Evolutionary conservation across 2,888 invertebrate genomes (phyloP).

Genomic region (Cataglyphis rosenhaueri): DNA sequence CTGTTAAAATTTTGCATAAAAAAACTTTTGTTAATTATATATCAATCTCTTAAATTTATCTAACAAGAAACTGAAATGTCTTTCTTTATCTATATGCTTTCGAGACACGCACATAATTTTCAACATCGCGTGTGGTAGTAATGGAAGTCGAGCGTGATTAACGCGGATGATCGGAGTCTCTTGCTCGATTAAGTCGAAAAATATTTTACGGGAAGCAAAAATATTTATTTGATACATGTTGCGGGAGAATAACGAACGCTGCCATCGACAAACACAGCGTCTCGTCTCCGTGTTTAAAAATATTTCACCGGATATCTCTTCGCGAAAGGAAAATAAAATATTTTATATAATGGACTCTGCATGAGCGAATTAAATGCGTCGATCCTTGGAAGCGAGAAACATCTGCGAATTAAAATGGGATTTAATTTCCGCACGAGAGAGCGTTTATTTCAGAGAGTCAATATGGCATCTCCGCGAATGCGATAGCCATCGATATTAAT

Average conservation of each 20-base stretch:
- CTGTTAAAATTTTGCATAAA: not conserved
- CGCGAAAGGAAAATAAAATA: conserved; percentile 42
- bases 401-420: conserved; percentile 48
- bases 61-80: not conserved
- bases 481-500: conserved; percentile 45
- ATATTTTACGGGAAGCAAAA: conserved; percentile 44
- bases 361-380: conserved; percentile 29
- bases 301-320: conserved; percentile 21
- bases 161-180: not conserved
- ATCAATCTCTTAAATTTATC: not conserved
- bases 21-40: not conserved
- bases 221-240: conserved; percentile 47
- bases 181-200: conserved; percentile 35
- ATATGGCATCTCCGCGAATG: conserved; percentile 35
- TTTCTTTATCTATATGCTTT: not conserved
- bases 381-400: conserved; percentile 51
- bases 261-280: conserved; percentile 23
- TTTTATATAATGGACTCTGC: not conserved
- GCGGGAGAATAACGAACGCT: conserved; percentile 14
- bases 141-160: conserved; percentile 4
- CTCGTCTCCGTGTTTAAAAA: conserved; percentile 38
- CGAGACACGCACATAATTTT: conserved; percentile 6
- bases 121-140: not conserved
- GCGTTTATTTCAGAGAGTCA: conserved; percentile 46
- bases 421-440: conserved; percentile 44